A percentile compares a stretch with the other conserved stretches of the same genome.
These are phyloP conservation scores for Sarcophaga variegata DNA, from an alignment of 2,888 invertebrate species.

Conservation along the genomic window DNA sequence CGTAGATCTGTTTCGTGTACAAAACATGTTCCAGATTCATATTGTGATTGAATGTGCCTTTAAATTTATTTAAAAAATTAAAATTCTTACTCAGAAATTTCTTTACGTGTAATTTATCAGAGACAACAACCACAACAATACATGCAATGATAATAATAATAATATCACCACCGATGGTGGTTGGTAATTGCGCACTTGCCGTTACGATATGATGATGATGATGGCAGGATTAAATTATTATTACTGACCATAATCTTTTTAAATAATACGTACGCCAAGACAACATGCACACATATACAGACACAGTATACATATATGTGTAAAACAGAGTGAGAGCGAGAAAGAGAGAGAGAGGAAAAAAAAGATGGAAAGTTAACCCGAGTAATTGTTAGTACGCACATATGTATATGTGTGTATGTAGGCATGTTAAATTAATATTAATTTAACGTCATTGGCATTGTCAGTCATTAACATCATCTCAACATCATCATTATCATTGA, in stretches of 20 bases:
- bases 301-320: not conserved
- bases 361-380: not conserved
- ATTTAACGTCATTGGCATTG: constrained; percentile 6
- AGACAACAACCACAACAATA: not conserved
- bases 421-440: constrained; percentile 30
- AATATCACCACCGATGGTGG: not conserved
- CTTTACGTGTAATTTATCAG: not conserved
- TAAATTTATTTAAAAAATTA: too few species aligned
- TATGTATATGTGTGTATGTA: not conserved
- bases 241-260: constrained; percentile 42
- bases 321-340: too few species aligned
- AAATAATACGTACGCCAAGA: not conserved
- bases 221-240: constrained; percentile 44
- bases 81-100: not conserved
- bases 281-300: not conserved
- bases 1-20: too few species aligned
- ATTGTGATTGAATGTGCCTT: too few species aligned
- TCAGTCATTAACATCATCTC: constrained; percentile 27
- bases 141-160: not conserved
- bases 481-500: constrained; percentile 50
- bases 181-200: constrained; percentile 48
- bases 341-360: not conserved
- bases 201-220: not conserved
- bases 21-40: too few species aligned
- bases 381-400: too few species aligned